Conservation (phyloP, 2,113 vertebrate species). For the Formicarius rufipectus region DNA sequence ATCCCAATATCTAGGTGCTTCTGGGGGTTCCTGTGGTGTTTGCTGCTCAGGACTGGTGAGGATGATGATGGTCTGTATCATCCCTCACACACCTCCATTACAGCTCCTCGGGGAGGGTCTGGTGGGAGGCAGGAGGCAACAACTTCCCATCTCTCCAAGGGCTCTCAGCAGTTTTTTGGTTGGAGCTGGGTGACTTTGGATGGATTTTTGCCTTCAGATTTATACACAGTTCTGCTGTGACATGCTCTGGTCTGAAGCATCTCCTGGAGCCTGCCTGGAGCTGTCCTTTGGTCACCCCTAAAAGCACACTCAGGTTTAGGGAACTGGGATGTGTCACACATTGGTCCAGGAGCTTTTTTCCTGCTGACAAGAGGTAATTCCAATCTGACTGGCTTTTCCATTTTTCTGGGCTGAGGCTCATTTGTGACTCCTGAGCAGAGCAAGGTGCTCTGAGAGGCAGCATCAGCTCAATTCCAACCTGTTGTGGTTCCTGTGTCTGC, state of each 20-base stretch:
- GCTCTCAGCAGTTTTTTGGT: neutral
- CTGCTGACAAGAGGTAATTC: neutral
- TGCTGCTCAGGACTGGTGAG: neutral
- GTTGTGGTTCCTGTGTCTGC: neutral
- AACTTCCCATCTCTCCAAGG: neutral
- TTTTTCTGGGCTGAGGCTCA: neutral
- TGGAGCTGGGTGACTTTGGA: neutral
- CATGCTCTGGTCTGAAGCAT: neutral
- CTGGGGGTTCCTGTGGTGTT: rapidly evolving
- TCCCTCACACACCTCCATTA: rapidly evolving
- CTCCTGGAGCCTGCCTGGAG: neutral
- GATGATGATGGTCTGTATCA: rapidly evolving
- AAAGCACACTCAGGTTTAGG: neutral
- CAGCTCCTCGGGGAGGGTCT: neutral
- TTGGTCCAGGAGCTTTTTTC: neutral
- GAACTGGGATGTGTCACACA: rapidly evolving
- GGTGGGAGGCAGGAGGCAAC: neutral
- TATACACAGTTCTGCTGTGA: neutral
- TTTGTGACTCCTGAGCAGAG: neutral
- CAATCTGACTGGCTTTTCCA: neutral
- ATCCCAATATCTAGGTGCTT: rapidly evolving
- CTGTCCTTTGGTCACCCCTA: neutral
- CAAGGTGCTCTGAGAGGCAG: neutral
- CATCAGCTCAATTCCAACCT: neutral
- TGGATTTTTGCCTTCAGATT: neutral